Base-by-base conservation (phyloP, 2,888 invertebrate genomes). In the Pristionchus entomophagus region DNA sequence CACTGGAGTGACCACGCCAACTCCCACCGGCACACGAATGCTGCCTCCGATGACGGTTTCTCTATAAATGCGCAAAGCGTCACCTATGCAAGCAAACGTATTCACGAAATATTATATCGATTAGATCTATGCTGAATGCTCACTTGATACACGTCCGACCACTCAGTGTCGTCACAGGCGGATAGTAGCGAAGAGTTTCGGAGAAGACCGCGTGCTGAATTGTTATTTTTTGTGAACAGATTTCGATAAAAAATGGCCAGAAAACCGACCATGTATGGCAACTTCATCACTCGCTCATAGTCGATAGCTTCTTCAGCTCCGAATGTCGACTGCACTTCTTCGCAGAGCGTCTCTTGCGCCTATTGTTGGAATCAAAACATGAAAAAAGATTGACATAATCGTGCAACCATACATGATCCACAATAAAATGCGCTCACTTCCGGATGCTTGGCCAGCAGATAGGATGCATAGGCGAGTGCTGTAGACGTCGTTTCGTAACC, bases 401-500 rank as follows among this genome's bases (percentile, higher is more conserved):
- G 45, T 45, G 8, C 14, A 45, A 45, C 6, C 14, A 45, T 45
- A 45, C 8, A 45, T 14, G 45, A 45, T 45, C 45, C 45, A 10
- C 45, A 45, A 45, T 6, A 14, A 45, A n/a, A n/a, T n/a, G n/a
- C n/a, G n/a, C n/a, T n/a, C 19, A 94, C 91, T 2, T 94, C 93
- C 4, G 92, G 94, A 89, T 95, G 93, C 78, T 91, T 91, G 22
- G 94, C 94, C 85, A 95, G 91, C 86, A 94, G 93, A 87, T 94
- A 94, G 86, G 94, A 92, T 8, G 94, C 91, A 89, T 94, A 95
- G 12, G 93, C 93, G n/a, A 95, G 90, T 4, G 94, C 92, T 3
- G 94, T 94, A 19, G 94, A 94, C 0, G 94, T 95, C 0, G 95
- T 95, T 88, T 95, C 87, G 77, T 81, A 86, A 22, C 87, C 87